phyloP scores from a whole-genome alignment of 2,888 invertebrate genomes.

The Matsumyia berberina region DNA sequence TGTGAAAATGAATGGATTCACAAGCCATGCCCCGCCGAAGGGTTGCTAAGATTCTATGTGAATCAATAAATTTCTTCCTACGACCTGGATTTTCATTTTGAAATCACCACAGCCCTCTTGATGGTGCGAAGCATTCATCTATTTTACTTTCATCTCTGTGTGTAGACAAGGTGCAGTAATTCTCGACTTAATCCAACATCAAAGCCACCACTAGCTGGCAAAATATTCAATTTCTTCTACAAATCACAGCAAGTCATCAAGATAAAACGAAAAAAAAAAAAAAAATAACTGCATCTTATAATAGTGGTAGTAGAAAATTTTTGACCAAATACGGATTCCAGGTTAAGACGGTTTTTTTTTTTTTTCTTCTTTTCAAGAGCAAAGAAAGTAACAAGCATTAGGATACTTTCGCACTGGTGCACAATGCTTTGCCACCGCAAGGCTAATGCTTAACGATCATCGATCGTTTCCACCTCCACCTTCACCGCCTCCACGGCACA shows the following conservation, averaged over 20 bases:
- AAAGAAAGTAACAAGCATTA: constrained; percentile 74
- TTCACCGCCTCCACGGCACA: constrained; percentile 52
- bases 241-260: constrained; percentile 73
- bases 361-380: constrained; percentile 66
- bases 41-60: too few relatives aligned
- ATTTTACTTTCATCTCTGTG: constrained; percentile 68
- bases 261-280: constrained; percentile 31
- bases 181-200: constrained; percentile 64
- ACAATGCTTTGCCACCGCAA: constrained; percentile 64
- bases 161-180: constrained; percentile 54
- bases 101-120: constrained; percentile 39
- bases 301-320: constrained; percentile 65
- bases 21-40: too few relatives aligned
- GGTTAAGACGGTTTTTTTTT: constrained; percentile 57
- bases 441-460: constrained; percentile 72
- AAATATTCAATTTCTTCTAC: constrained; percentile 75
- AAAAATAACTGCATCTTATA: constrained; percentile 39
- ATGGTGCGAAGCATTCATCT: constrained; percentile 36
- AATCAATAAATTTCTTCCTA: too few relatives aligned
- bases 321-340: constrained; percentile 76
- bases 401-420: constrained; percentile 73
- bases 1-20: too few relatives aligned
- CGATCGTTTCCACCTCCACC: constrained; percentile 66
- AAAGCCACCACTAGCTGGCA: constrained; percentile 43
- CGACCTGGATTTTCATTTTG: too few relatives aligned